Conservation (phyloP, 2,113 vertebrate genomes). For the Apteryx mantelli region DNA sequence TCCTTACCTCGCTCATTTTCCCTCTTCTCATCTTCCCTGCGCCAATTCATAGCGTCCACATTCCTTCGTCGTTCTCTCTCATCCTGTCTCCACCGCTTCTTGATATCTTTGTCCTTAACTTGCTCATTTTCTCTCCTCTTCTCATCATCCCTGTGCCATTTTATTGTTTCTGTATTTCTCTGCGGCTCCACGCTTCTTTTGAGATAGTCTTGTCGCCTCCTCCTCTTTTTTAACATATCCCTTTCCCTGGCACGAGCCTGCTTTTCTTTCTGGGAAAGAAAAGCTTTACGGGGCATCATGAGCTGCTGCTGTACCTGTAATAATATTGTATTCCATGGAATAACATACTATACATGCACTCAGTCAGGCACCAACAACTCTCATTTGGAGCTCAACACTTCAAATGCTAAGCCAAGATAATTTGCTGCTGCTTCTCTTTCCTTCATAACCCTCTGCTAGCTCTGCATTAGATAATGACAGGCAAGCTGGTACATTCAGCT, state of each 20-base stretch:
- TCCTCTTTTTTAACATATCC: slow-evolving; percentile 75
- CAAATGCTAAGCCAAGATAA: not conserved
- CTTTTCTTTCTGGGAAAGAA: slow-evolving; percentile 76
- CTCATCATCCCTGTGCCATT: slow-evolving; percentile 73
- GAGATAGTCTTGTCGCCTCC: slow-evolving; percentile 74
- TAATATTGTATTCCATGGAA: slow-evolving; percentile 60
- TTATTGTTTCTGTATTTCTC: slow-evolving; percentile 72
- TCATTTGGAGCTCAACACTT: not conserved
- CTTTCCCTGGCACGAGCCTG: slow-evolving; percentile 74
- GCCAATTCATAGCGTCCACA: slow-evolving; percentile 71
- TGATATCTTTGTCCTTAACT: slow-evolving; percentile 74
- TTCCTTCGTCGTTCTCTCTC: slow-evolving; percentile 71
- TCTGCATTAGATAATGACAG: not conserved
- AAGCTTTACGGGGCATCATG: slow-evolving; percentile 76
- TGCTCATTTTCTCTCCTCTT: slow-evolving; percentile 75
- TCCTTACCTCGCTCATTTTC: slow-evolving; percentile 74
- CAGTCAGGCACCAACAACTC: slow-evolving; percentile 42
- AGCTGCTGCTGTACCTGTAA: slow-evolving; percentile 73
- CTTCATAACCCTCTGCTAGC: not conserved
- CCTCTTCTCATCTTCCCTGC: slow-evolving; percentile 72
- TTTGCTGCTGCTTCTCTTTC: not conserved
- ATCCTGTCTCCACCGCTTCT: slow-evolving; percentile 74
- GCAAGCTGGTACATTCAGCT: not conserved
- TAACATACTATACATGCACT: slow-evolving; percentile 31
- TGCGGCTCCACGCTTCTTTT: slow-evolving; percentile 70